Conservation (phyloP, 2,888 invertebrate genomes). For the Hirtodrosophila histrioides region DNA sequence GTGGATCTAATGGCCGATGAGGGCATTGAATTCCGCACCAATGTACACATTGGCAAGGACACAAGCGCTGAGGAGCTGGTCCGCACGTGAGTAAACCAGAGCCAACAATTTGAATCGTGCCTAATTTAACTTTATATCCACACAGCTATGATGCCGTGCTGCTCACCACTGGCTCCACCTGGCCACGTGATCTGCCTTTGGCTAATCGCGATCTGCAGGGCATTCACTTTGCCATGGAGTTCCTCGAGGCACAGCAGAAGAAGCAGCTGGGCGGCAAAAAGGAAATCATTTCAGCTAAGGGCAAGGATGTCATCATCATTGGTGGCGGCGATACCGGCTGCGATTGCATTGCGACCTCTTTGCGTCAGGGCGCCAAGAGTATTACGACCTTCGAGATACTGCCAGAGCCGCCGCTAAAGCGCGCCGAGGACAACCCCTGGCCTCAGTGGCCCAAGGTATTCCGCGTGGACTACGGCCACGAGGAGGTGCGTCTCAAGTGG, state of each 20-base stretch:
- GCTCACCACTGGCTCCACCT: conserved; percentile 96
- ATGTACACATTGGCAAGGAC: conserved; percentile 95
- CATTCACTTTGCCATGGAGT: conserved; percentile 99
- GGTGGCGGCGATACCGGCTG: conserved; percentile 95
- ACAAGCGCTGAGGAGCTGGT: conserved; percentile 90
- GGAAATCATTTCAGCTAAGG: conserved; percentile 91
- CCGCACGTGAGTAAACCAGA: conserved; percentile 85
- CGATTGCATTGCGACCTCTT: conserved; percentile 98
- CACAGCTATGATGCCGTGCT: conserved; percentile 93
- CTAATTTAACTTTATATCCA: background rate
- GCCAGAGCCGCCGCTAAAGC: conserved; percentile 92
- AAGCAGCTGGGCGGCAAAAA: conserved; percentile 91
- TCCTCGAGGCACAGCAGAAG: conserved; percentile 98
- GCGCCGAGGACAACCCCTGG: conserved; percentile 98
- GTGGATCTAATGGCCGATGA: conserved; percentile 94
- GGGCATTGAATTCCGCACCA: conserved; percentile 95
- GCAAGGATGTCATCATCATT: conserved; percentile 97
- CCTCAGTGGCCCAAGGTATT: conserved; percentile 99
- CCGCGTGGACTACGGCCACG: conserved; percentile 98
- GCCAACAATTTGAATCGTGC: background rate
- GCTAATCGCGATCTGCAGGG: conserved; percentile 95
- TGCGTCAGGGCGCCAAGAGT: conserved; percentile 93
- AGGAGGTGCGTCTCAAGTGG: conserved; percentile 95
- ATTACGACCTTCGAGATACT: conserved; percentile 99
- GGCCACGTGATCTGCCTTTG: conserved; percentile 95